Conservation (phyloP, 2,113 vertebrate genomes). For the Todiramphus saurophagus region DNA sequence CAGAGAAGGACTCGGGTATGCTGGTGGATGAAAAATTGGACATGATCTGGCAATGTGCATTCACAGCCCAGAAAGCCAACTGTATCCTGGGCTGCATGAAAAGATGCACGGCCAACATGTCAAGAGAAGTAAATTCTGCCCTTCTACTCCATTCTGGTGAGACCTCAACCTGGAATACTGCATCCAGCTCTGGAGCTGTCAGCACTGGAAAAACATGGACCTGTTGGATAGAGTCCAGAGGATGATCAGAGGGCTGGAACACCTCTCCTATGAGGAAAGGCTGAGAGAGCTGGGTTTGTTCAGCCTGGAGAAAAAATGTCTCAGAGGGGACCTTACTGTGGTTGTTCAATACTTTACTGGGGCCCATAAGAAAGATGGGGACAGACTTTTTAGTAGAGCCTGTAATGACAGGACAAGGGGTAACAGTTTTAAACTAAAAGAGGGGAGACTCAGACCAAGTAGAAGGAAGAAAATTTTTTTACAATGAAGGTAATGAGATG, state of each 20-base stretch:
- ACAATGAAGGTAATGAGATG: rapidly evolving
- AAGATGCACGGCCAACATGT: background rate
- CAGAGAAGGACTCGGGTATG: background rate
- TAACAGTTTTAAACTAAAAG: background rate
- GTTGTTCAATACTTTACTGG: background rate
- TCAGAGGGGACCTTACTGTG: background rate
- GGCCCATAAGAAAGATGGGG: background rate
- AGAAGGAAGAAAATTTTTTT: background rate
- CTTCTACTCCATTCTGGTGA: background rate
- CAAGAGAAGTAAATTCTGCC: background rate
- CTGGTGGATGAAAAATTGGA: background rate
- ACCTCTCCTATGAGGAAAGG: background rate
- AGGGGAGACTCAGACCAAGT: background rate
- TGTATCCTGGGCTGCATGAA: background rate
- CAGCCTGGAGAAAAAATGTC: background rate
- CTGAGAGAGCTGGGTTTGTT: background rate
- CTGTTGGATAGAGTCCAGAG: rapidly evolving
- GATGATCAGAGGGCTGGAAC: background rate
- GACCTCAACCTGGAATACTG: background rate
- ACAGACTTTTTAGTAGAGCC: background rate
- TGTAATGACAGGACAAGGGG: background rate
- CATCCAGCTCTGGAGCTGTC: background rate
- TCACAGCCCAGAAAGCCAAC: background rate
- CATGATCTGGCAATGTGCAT: background rate
- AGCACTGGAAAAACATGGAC: background rate